A percentile compares a stretch with the other conserved stretches of the same genome.
These are phyloP conservation scores for Synodontis membranacea DNA, from an alignment of 2,113 vertebrate genomes.

Conservation along the genomic window DNA sequence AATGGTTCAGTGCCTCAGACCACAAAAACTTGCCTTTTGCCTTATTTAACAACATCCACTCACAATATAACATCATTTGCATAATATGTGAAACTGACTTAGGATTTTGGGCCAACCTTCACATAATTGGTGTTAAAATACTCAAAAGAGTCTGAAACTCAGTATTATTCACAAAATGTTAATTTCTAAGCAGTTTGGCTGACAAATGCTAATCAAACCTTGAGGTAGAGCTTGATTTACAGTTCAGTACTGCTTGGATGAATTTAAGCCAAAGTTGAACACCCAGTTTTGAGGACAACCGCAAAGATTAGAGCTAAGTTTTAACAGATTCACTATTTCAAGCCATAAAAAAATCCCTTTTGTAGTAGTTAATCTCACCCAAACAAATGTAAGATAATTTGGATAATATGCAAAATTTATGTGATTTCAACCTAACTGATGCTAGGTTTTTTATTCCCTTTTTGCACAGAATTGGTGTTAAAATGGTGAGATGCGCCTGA, in stretches of 20 bases:
- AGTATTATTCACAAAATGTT: not conserved
- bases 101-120: not conserved
- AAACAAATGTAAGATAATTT: not conserved
- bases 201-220: not conserved
- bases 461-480: not conserved
- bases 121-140: not conserved
- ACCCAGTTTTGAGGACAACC: not conserved
- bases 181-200: not conserved
- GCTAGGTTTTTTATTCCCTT: not conserved
- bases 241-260: not conserved
- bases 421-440: not conserved
- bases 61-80: not conserved
- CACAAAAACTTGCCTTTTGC: not conserved
- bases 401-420: not conserved
- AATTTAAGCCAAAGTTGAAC: not conserved
- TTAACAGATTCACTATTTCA: not conserved
- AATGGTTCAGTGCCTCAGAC: not conserved
- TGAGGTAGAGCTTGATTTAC: not conserved
- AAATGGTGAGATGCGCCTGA: not conserved
- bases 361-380: not conserved
- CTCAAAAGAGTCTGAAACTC: not conserved
- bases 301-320: not conserved
- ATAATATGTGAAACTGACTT: not conserved
- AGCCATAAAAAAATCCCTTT: not conserved
- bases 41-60: not conserved